phyloP scores from a whole-genome alignment of 2,888 invertebrate species.

The Eubasilissa splendida region DNA sequence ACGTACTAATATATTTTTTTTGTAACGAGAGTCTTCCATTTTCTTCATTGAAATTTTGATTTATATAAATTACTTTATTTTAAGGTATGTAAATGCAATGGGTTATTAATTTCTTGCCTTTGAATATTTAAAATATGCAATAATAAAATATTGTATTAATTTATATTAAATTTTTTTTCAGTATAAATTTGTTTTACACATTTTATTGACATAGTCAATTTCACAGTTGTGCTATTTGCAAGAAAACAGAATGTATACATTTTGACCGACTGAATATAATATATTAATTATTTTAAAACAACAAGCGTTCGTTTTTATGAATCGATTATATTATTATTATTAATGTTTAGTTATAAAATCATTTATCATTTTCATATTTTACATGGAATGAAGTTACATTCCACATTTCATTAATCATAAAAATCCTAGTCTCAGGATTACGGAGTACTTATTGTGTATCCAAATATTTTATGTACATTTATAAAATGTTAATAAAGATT shows the following conservation, averaged over 20 bases:
- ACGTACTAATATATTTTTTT: too few species aligned
- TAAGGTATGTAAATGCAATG: too few species aligned
- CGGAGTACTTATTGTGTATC: constrained; percentile 34
- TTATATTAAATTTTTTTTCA: too few species aligned
- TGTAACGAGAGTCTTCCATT: too few species aligned
- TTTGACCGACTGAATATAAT: constrained; percentile 21
- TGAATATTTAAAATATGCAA: too few species aligned
- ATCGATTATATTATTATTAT: constrained; percentile 5
- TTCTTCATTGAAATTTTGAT: too few species aligned
- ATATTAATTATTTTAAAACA: constrained; percentile 8
- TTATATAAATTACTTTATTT: too few species aligned
- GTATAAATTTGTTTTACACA: too few species aligned
- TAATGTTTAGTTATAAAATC: constrained; percentile 7
- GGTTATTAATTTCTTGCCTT: too few species aligned
- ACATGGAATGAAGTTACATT: constrained; percentile 19
- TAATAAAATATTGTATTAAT: too few species aligned
- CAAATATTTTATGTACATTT: constrained; percentile 36
- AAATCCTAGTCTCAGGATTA: not conserved
- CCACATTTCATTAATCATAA: constrained; percentile 3
- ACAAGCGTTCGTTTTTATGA: not conserved
- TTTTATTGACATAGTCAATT: too few species aligned
- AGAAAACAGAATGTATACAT: constrained; percentile 3
- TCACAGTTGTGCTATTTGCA: not conserved
- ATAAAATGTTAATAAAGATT: constrained; percentile 39
- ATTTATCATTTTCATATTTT: constrained; percentile 26